Evolutionary conservation across 2,113 vertebrate genomes (phyloP).

Genomic region (Gymnarchus niloticus): DNA sequence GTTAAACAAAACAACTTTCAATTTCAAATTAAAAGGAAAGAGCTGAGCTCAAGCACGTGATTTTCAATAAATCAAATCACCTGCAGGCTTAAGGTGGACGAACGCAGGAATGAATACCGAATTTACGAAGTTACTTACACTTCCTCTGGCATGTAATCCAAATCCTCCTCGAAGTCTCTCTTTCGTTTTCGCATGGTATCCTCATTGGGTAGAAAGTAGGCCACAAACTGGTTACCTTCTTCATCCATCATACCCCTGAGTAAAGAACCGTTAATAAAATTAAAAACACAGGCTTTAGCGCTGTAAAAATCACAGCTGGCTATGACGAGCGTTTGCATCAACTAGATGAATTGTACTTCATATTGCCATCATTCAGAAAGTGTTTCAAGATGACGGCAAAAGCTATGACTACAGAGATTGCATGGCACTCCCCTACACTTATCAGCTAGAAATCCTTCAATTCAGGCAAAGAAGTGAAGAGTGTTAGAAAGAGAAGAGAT

Average conservation of each 20-base stretch:
- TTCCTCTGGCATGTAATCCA: conserved; percentile 85
- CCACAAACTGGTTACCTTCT: conserved; percentile 93
- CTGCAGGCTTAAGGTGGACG: too few relatives aligned
- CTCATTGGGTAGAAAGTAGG: conserved; percentile 86
- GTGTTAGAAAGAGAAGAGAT: background rate
- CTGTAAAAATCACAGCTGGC: background rate
- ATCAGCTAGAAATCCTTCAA: background rate
- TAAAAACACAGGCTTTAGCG: background rate
- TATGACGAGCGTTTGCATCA: background rate
- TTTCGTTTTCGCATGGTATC: conserved; percentile 88
- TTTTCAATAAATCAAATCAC: background rate
- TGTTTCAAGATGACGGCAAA: too few relatives aligned
- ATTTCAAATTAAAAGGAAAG: background rate
- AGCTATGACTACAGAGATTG: too few relatives aligned
- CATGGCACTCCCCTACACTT: background rate
- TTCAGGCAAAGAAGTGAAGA: background rate
- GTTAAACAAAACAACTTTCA: background rate
- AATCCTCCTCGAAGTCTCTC: conserved; percentile 77
- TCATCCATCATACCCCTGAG: conserved; percentile 94
- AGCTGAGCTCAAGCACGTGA: background rate
- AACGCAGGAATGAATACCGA: background rate
- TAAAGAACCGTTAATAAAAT: background rate
- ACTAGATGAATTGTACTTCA: background rate
- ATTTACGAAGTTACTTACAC: conserved; percentile 57
- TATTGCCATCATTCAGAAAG: too few relatives aligned